phyloP scores from a whole-genome alignment of 2,888 invertebrate genomes.

The Nezara viridula region DNA sequence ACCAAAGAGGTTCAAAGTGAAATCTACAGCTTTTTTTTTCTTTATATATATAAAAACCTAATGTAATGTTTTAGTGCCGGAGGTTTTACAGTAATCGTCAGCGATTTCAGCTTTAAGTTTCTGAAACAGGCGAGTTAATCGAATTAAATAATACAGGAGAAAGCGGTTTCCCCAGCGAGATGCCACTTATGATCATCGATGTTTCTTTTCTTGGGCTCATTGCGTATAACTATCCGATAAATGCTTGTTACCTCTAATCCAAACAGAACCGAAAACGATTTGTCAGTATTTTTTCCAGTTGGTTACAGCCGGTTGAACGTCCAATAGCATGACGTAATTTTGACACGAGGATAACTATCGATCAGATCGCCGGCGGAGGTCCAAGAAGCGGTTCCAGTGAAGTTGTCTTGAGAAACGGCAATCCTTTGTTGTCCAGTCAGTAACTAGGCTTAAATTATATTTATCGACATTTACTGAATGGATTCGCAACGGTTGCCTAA shows the following conservation, averaged over 20 bases:
- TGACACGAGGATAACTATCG: not conserved
- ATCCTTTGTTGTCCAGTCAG: not conserved
- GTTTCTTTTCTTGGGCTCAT: not conserved
- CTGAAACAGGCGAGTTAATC: not conserved
- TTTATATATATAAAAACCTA: not conserved
- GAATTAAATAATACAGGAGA: constrained; percentile 12
- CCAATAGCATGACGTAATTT: not conserved
- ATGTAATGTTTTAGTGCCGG: not conserved
- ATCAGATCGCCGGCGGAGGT: not conserved
- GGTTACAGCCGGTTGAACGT: not conserved
- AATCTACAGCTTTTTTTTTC: not conserved
- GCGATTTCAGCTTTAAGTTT: not conserved
- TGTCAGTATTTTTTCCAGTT: not conserved
- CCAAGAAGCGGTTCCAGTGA: not conserved
- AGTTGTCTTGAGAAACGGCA: not conserved
- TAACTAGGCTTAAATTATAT: constrained; percentile 5
- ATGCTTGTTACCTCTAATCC: not conserved
- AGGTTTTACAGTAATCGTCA: not conserved
- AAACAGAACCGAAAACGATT: not conserved
- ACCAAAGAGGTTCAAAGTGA: not conserved
- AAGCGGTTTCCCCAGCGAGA: not conserved
- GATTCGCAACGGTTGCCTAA: constrained; percentile 11
- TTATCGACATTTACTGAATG: constrained; percentile 4
- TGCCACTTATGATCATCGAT: not conserved
- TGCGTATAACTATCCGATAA: not conserved